Evolutionary conservation across 2,113 vertebrate genomes (phyloP).

Genomic region (Phrynocephalus versicolor): DNA sequence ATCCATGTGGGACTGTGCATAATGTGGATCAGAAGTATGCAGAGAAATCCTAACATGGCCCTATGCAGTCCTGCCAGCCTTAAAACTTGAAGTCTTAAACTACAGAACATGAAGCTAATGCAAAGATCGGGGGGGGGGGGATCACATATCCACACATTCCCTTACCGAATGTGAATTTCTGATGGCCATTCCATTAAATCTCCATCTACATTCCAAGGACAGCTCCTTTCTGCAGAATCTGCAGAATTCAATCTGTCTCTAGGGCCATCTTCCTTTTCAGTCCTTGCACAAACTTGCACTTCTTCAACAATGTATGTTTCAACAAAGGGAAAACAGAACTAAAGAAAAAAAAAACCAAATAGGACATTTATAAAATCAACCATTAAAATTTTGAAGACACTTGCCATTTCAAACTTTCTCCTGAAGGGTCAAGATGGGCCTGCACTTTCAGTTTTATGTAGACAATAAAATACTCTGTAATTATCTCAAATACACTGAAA

Average conservation of each 20-base stretch:
- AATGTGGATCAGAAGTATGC: neutral
- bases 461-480: too few species aligned
- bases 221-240: conserved; percentile 65
- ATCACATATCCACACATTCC: neutral
- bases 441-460: neutral
- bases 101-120: neutral
- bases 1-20: neutral
- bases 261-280: conserved; percentile 28
- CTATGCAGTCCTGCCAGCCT: neutral
- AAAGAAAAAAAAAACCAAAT: conserved; percentile 64
- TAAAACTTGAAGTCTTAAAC: neutral
- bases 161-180: conserved; percentile 81
- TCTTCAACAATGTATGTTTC: conserved; percentile 82
- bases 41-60: neutral
- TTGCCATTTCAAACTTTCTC: neutral
- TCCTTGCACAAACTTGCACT: conserved; percentile 74
- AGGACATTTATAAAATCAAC: neutral
- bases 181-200: conserved; percentile 79
- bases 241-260: conserved; percentile 47
- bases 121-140: too few species aligned
- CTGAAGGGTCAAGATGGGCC: neutral
- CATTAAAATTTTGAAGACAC: neutral
- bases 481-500: too few species aligned
- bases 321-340: conserved; percentile 87
- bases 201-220: conserved; percentile 87